Percentiles rank a stretch among this genome's conserved stretches.
Evolutionary conservation across 1,140 invertebrate genomes (phyloP).

Genomic region (Drosophila tsacasi): DNA sequence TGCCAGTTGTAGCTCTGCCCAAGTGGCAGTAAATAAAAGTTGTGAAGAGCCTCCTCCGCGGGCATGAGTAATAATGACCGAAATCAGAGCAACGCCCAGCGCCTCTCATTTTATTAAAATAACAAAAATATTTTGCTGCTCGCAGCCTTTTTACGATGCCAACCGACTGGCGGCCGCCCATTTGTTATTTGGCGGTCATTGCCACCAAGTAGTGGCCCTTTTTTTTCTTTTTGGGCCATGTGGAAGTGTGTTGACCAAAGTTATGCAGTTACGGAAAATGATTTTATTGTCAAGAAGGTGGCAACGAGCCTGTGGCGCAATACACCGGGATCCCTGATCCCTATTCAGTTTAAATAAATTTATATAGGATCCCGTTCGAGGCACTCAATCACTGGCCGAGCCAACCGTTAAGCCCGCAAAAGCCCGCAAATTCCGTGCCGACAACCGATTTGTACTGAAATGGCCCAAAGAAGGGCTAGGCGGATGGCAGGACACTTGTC

Average conservation of each 20-base stretch:
- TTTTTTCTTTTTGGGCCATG: too few species aligned
- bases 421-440: neutral
- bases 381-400: slow-evolving; percentile 33
- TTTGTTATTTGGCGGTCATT: slow-evolving; percentile 67
- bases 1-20: slow-evolving; percentile 11
- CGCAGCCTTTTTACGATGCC: slow-evolving; percentile 62
- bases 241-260: slow-evolving; percentile 21
- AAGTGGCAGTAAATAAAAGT: slow-evolving; percentile 62
- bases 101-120: slow-evolving; percentile 71
- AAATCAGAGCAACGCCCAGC: slow-evolving; percentile 64
- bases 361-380: neutral
- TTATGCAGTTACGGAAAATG: slow-evolving; percentile 32
- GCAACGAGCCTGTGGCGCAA: neutral
- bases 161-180: slow-evolving; percentile 10
- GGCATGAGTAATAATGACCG: slow-evolving; percentile 56
- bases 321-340: slow-evolving; percentile 8
- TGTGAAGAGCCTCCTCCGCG: slow-evolving; percentile 22
- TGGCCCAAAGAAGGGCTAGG: neutral
- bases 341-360: slow-evolving; percentile 17
- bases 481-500: slow-evolving; percentile 55
- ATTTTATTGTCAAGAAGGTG: slow-evolving; percentile 49
- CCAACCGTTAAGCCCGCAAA: slow-evolving; percentile 6
- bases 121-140: slow-evolving; percentile 77
- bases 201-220: slow-evolving; percentile 46
- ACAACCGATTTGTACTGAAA: slow-evolving; percentile 19